phyloP scores from a whole-genome alignment of 92 coral and sea anemone genomes.

The Porites divaricata region DNA sequence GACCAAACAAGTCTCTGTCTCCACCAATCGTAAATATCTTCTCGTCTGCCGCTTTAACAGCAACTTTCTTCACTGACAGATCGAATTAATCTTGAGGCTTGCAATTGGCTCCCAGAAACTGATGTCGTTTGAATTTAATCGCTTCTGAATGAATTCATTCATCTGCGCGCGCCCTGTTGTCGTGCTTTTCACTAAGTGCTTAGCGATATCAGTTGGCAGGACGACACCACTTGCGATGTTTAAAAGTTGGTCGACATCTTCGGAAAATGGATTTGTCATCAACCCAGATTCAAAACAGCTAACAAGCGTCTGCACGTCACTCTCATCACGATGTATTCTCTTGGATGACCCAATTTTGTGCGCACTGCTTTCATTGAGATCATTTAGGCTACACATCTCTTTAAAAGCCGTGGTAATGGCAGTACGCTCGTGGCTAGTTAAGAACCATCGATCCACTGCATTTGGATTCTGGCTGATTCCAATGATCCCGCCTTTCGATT shows the following conservation, averaged over 20 bases:
- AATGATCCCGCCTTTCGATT: slow-evolving; percentile 35
- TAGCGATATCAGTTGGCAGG: too few relatives aligned
- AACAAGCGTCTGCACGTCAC: slow-evolving; percentile 40
- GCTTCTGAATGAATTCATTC: neutral
- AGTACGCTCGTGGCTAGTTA: slow-evolving; percentile 44
- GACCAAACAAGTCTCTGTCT: neutral
- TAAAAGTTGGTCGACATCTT: too few relatives aligned
- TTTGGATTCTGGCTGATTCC: slow-evolving; percentile 43
- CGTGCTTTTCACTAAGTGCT: neutral
- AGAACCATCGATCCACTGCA: slow-evolving; percentile 40
- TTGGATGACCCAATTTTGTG: slow-evolving; percentile 39
- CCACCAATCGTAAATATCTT: neutral
- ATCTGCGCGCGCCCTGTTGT: neutral
- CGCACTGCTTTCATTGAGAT: neutral
- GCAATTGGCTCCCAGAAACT: too few relatives aligned
- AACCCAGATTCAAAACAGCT: slow-evolving; percentile 27
- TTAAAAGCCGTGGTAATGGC: slow-evolving; percentile 53
- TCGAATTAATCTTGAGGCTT: too few relatives aligned
- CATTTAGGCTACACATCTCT: slow-evolving; percentile 34
- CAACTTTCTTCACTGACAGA: too few relatives aligned
- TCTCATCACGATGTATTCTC: slow-evolving; percentile 37
- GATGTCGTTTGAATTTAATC: neutral
- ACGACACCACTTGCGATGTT: too few relatives aligned
- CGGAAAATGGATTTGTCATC: slow-evolving; percentile 35
- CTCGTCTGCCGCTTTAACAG: neutral